Evolutionary conservation across 2,113 vertebrate genomes (phyloP).

Genomic region (Cynocephalus volans): DNA sequence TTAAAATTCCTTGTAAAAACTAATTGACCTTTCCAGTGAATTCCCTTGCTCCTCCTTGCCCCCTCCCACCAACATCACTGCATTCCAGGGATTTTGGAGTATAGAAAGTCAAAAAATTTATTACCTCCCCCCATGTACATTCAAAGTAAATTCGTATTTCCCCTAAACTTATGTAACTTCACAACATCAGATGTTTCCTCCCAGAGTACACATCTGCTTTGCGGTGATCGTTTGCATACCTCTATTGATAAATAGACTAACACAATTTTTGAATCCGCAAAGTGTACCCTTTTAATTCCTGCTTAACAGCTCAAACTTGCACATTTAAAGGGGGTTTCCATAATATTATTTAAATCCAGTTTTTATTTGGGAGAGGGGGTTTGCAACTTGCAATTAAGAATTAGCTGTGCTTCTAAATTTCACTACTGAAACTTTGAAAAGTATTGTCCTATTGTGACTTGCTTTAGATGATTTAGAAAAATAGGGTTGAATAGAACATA

Average conservation of each 20-base stretch:
- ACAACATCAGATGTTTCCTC: neutral
- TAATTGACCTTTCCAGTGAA: neutral
- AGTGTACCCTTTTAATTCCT: neutral
- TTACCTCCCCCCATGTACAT: neutral
- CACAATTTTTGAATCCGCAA: neutral
- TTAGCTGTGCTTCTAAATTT: slow-evolving; percentile 21
- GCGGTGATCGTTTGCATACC: neutral
- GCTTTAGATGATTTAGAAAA: neutral
- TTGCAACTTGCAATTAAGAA: neutral
- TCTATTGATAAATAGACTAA: neutral
- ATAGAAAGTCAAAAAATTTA: neutral
- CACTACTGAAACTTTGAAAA: neutral
- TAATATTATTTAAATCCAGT: neutral
- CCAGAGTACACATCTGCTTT: neutral
- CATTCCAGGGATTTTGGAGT: neutral
- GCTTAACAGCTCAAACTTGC: neutral
- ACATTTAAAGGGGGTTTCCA: neutral
- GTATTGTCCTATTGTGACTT: neutral
- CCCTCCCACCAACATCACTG: neutral
- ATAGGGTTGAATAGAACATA: neutral
- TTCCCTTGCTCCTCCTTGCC: accelerated
- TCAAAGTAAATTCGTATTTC: neutral
- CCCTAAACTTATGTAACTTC: neutral
- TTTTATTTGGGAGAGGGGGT: neutral
- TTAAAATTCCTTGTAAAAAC: neutral